A percentile compares a stretch with the other conserved stretches of the same genome.
Conservation (phyloP, 2,888 invertebrate genomes). For the Amphipoea oculea region DNA sequence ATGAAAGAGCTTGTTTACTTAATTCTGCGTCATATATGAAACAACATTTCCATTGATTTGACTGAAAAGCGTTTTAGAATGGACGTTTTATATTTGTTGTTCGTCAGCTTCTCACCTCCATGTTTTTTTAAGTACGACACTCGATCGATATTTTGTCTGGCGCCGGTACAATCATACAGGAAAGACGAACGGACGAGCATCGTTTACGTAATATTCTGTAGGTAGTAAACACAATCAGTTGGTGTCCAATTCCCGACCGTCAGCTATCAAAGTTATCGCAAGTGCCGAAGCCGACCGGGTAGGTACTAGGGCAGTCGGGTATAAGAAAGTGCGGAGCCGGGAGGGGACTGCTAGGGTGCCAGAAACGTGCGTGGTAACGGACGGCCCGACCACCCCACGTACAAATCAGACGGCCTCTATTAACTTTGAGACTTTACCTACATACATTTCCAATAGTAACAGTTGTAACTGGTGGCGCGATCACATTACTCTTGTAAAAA, state of each 20-base stretch:
- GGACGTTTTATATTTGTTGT: background rate
- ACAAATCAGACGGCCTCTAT: slow-evolving; percentile 67
- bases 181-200: slow-evolving; percentile 45
- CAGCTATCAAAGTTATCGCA: slow-evolving; percentile 66
- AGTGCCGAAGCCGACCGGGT: slow-evolving; percentile 35
- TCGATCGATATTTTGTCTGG: slow-evolving; percentile 49
- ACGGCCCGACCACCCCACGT: slow-evolving; percentile 55
- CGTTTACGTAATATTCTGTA: slow-evolving; percentile 58
- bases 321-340: slow-evolving; percentile 53
- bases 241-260: slow-evolving; percentile 64
- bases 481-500: slow-evolving; percentile 44
- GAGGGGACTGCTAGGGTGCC: slow-evolving; percentile 61
- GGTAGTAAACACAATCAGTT: slow-evolving; percentile 65
- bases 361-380: slow-evolving; percentile 63
- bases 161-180: slow-evolving; percentile 32
- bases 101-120: slow-evolving; percentile 22
- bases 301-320: slow-evolving; percentile 27
- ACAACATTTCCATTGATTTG: background rate
- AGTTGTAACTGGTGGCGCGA: slow-evolving; percentile 47
- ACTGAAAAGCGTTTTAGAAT: background rate
- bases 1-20: slow-evolving; percentile 23
- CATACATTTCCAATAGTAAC: slow-evolving; percentile 58
- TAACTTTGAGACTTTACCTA: slow-evolving; percentile 67
- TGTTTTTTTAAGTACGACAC: slow-evolving; percentile 34
- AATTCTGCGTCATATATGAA: background rate